Base-by-base conservation (phyloP, 2,888 invertebrate genomes). In the Polyommatus icarus region DNA sequence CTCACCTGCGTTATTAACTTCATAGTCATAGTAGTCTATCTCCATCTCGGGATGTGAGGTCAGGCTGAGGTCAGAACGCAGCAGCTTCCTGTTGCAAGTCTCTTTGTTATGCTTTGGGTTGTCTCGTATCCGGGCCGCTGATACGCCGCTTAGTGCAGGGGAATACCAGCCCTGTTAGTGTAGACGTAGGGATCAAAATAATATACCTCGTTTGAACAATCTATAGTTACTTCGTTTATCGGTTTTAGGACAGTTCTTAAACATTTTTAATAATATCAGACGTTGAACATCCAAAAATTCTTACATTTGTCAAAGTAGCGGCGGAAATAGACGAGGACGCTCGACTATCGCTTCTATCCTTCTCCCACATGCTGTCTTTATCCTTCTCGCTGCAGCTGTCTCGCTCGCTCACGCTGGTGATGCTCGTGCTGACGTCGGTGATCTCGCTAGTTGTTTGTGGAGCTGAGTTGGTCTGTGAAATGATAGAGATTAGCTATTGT, bases 21-120 rank as follows among this genome's bases (percentile, higher is more conserved):
- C 97, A 84, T 98, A 98, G 86, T 98, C 98, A 86, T 98, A 98
- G 85, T 98, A 98, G 87, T 98, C 98, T 81, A 98, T 94, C 88
- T 98, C 98, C 85, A 98, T 94, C 84, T 98, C 98, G 76, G 97
- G 97, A 73, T 96, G 96, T 5, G 95, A 96, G 15, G 95, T 96
- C 40, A 98, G 92, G 76, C 97, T 97, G 83, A 97, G 96, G 85
- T 98, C 98, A 0, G 97, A 97, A 40, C 97, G 91, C 24, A 93
- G 85, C 3, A 93, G 86, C 80, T 96, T 96, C 1, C 97, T 95
- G 89, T 98, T 98, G 85, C 96, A 95, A 80, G 96, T 96, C 83
- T 98, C 97, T 86, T 98, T 98, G 6, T 95, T 96, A 82, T 97
- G 97, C 84, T 97, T 97, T 0, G 95, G 95, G 78, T 94, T 95